Evolutionary conservation across 2,888 invertebrate species (phyloP), one percentile per base, ranked within the genome.

Genomic region (Ariolimax columbianus): DNA sequence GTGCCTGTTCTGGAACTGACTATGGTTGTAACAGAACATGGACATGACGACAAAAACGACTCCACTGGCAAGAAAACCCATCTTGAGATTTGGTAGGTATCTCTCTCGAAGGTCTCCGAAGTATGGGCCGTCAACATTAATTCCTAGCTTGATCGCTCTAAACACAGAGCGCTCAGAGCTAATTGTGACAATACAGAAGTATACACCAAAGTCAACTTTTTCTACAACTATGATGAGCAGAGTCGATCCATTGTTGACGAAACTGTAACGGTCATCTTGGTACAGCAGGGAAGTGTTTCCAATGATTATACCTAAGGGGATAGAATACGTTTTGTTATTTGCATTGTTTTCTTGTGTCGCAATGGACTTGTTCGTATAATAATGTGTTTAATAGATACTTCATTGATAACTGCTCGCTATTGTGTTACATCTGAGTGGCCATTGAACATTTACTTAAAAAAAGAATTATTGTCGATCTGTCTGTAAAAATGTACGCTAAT

Each of bases 21-120:
- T 75, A 14, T n/a, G 47, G 30, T 83, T 83, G 38, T 59, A 77
- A 43, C 83, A 83, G 2, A 83, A 68, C 83, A 83, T 83, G 7
- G 83, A 77, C 83, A 83, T 77, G n/a, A 83, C 7, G 9, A 83
- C n/a, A 47, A 66, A 47, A 17, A 43, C 33, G 23, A 77, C 77
- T 0, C 23, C 59, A 33, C 83, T 66, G 9, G 83, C 55, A n/a
- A 83, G n/a, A 40, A 83, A 51, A 19, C 83, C 83, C 26, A 51
- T 77, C n/a, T 47, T 77, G 14, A 77, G 33, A n/a, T 68, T 73
- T 23, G 77, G 68, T 40, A 23, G 19, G 59, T 83, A 83, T 40
- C 43, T 77, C n/a, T 66, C 83, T 68, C 47, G 47, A 33, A 83
- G 23, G 68, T 83, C 77, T n/a, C 83, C 83, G 33, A 59, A 83